Conservation (phyloP, 2,113 vertebrate species). For the Stomatorhinus ivindoensis region DNA sequence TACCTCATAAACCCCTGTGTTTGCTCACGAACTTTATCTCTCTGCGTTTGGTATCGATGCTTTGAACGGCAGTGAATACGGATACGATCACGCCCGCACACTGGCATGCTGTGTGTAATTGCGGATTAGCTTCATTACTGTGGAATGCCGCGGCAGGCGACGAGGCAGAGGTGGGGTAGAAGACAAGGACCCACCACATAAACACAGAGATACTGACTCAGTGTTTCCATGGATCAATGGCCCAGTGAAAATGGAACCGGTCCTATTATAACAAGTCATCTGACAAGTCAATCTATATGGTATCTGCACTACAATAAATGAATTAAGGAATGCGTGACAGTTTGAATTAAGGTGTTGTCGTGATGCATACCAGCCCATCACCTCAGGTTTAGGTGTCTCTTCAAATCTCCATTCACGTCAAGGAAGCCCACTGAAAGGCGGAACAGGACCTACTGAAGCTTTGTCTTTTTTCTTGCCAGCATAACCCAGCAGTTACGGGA, state of each 20-base stretch:
- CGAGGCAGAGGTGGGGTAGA: not conserved
- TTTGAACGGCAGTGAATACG: conserved; percentile 19
- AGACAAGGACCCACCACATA: not conserved
- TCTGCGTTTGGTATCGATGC: conserved; percentile 7
- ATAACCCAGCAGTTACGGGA: not conserved
- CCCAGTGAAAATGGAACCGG: not conserved
- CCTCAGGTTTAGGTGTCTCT: not conserved
- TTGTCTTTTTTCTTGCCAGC: not conserved
- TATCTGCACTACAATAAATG: not conserved
- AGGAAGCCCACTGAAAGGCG: not conserved
- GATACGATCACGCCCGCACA: conserved; percentile 7
- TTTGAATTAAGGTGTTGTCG: not conserved
- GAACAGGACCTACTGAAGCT: not conserved
- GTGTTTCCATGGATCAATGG: conserved; percentile 16
- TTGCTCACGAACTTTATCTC: not conserved
- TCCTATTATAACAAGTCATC: conserved; percentile 9
- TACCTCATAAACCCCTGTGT: not conserved
- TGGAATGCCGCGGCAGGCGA: conserved; percentile 10
- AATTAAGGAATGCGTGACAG: conserved; percentile 11
- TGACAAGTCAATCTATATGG: not conserved
- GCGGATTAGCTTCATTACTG: conserved; percentile 26
- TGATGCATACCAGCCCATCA: not conserved
- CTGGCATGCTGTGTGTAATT: conserved; percentile 12
- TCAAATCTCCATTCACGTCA: not conserved
- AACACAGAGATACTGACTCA: conserved; percentile 6